Evolutionary conservation across 1,140 invertebrate species (phyloP).

Genomic region (Listronotus oregonensis): DNA sequence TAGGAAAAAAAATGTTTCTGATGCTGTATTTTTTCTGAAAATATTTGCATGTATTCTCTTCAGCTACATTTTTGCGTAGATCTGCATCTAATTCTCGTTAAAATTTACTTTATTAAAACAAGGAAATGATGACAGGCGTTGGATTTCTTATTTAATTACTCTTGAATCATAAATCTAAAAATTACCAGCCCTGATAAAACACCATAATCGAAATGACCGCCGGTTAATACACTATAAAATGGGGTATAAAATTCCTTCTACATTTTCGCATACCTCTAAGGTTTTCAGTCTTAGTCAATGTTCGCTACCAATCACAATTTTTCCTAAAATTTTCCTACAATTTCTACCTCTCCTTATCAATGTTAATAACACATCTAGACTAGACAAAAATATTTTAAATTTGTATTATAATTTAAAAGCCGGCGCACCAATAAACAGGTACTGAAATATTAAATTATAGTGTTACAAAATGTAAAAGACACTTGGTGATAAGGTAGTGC

Average conservation of each 20-base stretch:
- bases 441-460: constrained; percentile 36
- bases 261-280: constrained; percentile 36
- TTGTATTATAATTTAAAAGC: constrained; percentile 18
- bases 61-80: too few species aligned
- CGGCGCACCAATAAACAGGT: constrained; percentile 41
- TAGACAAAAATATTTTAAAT: constrained; percentile 11
- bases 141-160: too few species aligned
- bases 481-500: constrained; percentile 50
- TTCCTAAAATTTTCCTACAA: constrained; percentile 11
- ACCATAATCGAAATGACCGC: too few species aligned
- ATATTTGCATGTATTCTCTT: too few species aligned
- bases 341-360: constrained; percentile 24
- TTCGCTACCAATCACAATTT: constrained; percentile 48
- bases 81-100: too few species aligned
- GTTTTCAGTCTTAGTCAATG: constrained; percentile 47
- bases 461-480: constrained; percentile 45
- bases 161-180: too few species aligned
- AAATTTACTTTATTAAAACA: too few species aligned
- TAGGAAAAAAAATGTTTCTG: too few species aligned
- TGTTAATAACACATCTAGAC: constrained; percentile 24
- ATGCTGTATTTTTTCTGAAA: too few species aligned
- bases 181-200: too few species aligned
- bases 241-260: constrained; percentile 31
- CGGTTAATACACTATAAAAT: background rate
- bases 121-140: too few species aligned